Base-by-base conservation (phyloP, 2,888 invertebrate genomes). In the Fissipunctia ypsillon region DNA sequence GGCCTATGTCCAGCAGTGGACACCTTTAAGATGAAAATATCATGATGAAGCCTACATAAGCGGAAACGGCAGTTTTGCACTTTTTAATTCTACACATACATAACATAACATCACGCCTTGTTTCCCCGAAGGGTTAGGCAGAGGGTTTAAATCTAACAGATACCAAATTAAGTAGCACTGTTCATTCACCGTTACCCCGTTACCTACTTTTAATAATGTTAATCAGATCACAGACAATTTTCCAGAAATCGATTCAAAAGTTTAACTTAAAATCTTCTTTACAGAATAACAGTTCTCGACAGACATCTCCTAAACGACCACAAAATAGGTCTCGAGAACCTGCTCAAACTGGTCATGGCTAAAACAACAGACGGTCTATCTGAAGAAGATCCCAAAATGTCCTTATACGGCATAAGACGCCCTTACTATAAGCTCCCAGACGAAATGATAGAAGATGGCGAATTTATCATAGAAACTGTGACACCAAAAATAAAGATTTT, bases 201-300 rank as follows among this genome's bases (percentile, higher is more conserved):
- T 35, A 31, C 6, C 10, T 2, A 10, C n/a, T n/a, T n/a, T n/a
- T n/a, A n/a, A n/a, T n/a, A n/a, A n/a, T n/a, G n/a, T n/a, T n/a
- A n/a, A n/a, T n/a, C 0, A 12, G 10, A 25, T 41, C 12, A 25
- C 4, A 43, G 28, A 22, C 19, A 25, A 28, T 38, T 68, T 69
- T 48, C 6, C 22, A 38, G 22, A 38, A 50, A 38, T 7, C 19
- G 0, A 12, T 52, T 41, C 19, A 16, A 50, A 31, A 7, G 12
- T 6, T 19, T n/a, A n/a, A n/a, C n/a, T 31, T 7, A 9, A 14
- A n/a, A 25, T 16, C 10, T 35, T 48, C 14, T 74, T 89, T 86
- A 0, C 93, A 96, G 96, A 80, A 96, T 96, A 89, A 96, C 96
- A 84, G 93, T 92, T 0, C 80, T 96, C 3, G 96, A 96, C 59